Conservation (phyloP, 1,140 invertebrate species). For the Macrocentrus cingulum region DNA sequence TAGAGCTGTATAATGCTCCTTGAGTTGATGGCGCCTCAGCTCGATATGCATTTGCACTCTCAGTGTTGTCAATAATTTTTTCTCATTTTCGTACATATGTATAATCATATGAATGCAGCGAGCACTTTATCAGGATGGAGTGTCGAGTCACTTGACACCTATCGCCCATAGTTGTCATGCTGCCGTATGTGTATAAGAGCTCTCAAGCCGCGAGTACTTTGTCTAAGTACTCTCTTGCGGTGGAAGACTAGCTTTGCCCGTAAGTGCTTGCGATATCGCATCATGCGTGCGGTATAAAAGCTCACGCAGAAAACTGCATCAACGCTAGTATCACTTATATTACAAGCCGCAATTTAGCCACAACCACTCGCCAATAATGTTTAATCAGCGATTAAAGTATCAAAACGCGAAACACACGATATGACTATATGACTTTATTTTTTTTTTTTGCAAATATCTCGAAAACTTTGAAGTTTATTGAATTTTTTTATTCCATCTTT, state of each 20-base stretch:
- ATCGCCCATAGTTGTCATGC: constrained; percentile 7
- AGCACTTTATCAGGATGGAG: constrained; percentile 4
- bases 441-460: no score
- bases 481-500: no score
- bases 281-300: no score
- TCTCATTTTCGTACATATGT: background rate
- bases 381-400: no score
- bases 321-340: no score
- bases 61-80: background rate
- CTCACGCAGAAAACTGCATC: no score
- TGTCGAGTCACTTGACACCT: constrained; percentile 14
- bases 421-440: no score
- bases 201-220: constrained; percentile 4
- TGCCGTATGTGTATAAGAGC: background rate
- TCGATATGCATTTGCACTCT: background rate
- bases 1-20: constrained; percentile 1
- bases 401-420: no score
- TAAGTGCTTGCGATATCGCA: constrained; percentile 17
- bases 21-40: background rate
- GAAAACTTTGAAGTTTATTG: no score
- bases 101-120: constrained; percentile 1
- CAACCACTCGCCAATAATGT: no score
- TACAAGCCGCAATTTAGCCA: no score
- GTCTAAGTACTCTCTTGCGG: constrained; percentile 6
- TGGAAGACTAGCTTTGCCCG: background rate